These are phyloP conservation scores for Intoshia linei DNA, from an alignment of 1,140 invertebrate species.

Conservation along the genomic window DNA sequence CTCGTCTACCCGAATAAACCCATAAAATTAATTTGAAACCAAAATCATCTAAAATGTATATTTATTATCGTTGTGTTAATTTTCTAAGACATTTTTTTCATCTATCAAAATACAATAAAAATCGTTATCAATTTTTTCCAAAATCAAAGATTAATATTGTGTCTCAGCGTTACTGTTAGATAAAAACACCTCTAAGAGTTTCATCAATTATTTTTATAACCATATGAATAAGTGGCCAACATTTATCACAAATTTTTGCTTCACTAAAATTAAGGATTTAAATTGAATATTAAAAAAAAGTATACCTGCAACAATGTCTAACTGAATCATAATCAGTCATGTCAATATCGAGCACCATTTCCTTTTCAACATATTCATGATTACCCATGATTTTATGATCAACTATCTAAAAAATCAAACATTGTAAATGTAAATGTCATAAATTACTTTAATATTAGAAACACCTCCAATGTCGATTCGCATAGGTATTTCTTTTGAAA, in stretches of 20 bases:
- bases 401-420: no score
- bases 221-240: constrained; percentile 81
- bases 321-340: constrained; percentile 97
- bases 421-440: no score
- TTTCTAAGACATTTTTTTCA: neutral
- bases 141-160: neutral
- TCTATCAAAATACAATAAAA: neutral
- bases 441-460: no score
- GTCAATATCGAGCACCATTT: constrained; percentile 95
- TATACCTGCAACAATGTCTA: constrained; percentile 36
- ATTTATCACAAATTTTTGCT: constrained; percentile 53
- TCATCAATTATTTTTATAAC: constrained; percentile 58
- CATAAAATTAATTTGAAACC: constrained; percentile 64
- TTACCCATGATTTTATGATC: no score
- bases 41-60: constrained; percentile 41
- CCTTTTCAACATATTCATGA: no score
- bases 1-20: constrained; percentile 76
- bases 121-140: neutral
- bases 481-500: no score
- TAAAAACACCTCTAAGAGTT: constrained; percentile 35
- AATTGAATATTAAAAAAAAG: constrained; percentile 1
- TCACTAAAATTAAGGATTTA: constrained; percentile 24
- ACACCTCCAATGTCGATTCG: no score
- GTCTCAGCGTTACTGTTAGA: neutral
- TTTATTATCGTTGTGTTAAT: neutral